Evolutionary conservation across 2,797 vertebrate species (phyloP).

Genomic region (Mormyrus hasselquistii): DNA sequence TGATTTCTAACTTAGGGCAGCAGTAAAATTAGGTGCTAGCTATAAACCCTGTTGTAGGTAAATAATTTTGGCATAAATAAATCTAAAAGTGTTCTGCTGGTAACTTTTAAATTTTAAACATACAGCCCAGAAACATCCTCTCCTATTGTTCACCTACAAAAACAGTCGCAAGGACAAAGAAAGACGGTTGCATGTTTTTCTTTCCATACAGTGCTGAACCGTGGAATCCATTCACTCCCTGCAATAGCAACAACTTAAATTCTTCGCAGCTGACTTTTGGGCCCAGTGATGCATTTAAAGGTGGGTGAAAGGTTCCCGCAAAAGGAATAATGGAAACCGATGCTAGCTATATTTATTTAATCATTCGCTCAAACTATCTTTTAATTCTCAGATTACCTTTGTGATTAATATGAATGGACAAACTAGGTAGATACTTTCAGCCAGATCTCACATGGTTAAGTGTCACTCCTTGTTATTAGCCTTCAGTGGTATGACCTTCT

Average conservation of each 20-base stretch:
- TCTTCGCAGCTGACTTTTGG: conserved; percentile 64
- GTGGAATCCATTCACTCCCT: conserved; percentile 79
- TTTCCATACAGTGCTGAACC: conserved; percentile 69
- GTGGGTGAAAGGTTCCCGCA: conserved; percentile 51
- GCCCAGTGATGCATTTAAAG: conserved; percentile 83
- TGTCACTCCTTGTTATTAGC: conserved; percentile 41
- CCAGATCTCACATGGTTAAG: background rate
- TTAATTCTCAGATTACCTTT: background rate
- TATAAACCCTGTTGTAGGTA: background rate
- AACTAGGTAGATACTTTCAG: background rate
- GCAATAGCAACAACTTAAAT: conserved; percentile 69
- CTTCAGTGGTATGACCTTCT: conserved; percentile 75
- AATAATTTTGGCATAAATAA: background rate
- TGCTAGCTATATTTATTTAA: background rate
- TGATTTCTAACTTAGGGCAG: background rate
- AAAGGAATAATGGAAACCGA: background rate
- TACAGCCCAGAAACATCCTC: background rate
- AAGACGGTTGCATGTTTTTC: background rate
- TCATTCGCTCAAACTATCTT: background rate
- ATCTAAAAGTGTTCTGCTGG: background rate
- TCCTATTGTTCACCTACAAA: background rate
- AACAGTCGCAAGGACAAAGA: background rate
- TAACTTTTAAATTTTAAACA: background rate
- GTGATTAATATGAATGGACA: background rate
- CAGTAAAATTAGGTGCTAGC: background rate